Percentiles rank a stretch among this genome's conserved stretches.
Conservation (phyloP, 2,113 vertebrate species). For the Antidorcas marsupialis region DNA sequence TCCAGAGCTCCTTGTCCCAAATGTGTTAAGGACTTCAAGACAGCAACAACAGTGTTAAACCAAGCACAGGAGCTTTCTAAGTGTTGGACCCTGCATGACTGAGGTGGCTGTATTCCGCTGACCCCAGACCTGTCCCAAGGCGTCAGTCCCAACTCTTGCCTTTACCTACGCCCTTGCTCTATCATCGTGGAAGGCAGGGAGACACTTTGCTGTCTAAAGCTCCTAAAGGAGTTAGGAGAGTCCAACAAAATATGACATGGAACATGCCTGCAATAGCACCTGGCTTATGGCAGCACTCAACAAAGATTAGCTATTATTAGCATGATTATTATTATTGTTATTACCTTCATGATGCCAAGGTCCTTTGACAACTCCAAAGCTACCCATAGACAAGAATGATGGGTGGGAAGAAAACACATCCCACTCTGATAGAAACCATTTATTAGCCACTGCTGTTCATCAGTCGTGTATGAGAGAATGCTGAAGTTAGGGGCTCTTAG, state of each 20-base stretch:
- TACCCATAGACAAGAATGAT: not conserved
- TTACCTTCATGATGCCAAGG: not conserved
- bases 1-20: not conserved
- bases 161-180: not conserved
- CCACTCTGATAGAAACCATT: not conserved
- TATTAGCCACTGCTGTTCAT: not conserved
- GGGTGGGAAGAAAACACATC: not conserved
- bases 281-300: not conserved
- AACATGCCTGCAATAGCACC: not conserved
- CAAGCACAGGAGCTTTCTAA: not conserved
- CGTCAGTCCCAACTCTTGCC: not conserved
- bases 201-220: not conserved
- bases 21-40: not conserved
- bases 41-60: not conserved
- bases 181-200: fast-evolving
- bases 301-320: not conserved
- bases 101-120: fast-evolving
- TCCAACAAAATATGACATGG: not conserved
- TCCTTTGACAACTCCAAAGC: not conserved
- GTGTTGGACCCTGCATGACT: not conserved
- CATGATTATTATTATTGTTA: not conserved
- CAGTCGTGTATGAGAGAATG: not conserved
- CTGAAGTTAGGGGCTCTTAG: not conserved
- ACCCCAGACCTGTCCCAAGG: not conserved
- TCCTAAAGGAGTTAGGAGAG: not conserved